Evolutionary conservation across 1,140 invertebrate genomes (phyloP), one percentile per base, ranked within the genome.

Genomic region (Drosophila bocqueti): DNA sequence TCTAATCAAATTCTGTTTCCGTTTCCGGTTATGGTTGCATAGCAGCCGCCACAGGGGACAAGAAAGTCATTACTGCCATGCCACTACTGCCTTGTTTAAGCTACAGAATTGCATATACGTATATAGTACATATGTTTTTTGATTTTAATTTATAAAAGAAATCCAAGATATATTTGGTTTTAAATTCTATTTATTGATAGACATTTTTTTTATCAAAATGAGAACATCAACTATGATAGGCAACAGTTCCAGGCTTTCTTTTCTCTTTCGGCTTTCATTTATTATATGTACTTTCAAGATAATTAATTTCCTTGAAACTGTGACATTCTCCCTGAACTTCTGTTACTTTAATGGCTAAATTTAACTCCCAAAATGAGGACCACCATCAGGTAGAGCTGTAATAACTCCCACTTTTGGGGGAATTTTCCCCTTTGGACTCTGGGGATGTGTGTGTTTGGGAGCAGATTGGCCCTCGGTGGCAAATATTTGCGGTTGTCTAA

Each of bases 401-500:
- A 62, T 80, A 81, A 74, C 81, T 76, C 50, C 52, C 31, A 71
- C 24, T 34, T 59, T 45, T 16, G 15, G 34, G 13, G 16, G 5
- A 10, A 4, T 18, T 43, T 18, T 5, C 42, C 42, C 42, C n/a
- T 3, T 18, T 10, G 11, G 4, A 21, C 18, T 21, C n/a, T 10
- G 36, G 13, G 13, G 1, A 1, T 24, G 13, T 29, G 34, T 38
- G 52, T 86, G 77, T 68, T 46, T 65, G 55, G 58, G 69, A 64
- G 77, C 76, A 74, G 61, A 84, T 84, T 78, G 68, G 81, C 67
- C 66, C 65, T 73, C 31, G 81, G 85, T 73, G 85, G 85, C 74
- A 90, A 89, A 90, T 89, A 90, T 89, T 89, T 89, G 85, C 78
- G 85, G 85, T 90, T 89, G 84, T 89, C 85, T 85, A 82, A 89